phyloP scores from a whole-genome alignment of 1,140 invertebrate species.

The Drosophila asahinai region DNA sequence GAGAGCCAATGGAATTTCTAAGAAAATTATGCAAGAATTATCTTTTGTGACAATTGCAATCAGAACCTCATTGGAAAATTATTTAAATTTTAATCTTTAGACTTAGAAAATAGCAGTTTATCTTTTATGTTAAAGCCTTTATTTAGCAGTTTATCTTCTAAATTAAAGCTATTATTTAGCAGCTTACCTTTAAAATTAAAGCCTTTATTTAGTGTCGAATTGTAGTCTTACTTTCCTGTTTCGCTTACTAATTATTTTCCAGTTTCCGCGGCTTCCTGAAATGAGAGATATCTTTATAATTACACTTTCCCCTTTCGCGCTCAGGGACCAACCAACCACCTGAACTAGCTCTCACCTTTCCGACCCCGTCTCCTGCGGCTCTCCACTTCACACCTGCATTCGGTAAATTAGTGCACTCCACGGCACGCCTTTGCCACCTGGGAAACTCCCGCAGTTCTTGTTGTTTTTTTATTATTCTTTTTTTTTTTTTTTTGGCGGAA shows the following conservation, averaged over 20 bases:
- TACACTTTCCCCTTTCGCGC: neutral
- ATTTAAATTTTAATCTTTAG: neutral
- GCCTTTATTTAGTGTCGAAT: neutral
- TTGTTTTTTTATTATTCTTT: neutral
- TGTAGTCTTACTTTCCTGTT: neutral
- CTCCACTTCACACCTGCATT: constrained; percentile 33
- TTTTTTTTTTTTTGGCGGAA: constrained; percentile 29
- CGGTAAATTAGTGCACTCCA: constrained; percentile 41
- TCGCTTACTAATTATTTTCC: constrained; percentile 15
- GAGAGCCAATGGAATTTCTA: neutral
- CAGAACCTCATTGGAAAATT: neutral
- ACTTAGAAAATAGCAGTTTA: too few species aligned
- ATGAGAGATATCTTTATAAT: constrained; percentile 23
- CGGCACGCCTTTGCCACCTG: constrained; percentile 32
- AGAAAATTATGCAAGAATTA: neutral
- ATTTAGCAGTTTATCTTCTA: neutral
- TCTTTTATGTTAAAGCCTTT: too few species aligned
- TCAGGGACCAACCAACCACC: constrained; percentile 32
- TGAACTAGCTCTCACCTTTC: constrained; percentile 1
- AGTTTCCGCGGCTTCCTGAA: constrained; percentile 12
- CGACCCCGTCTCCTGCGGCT: neutral
- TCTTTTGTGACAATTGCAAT: too few species aligned
- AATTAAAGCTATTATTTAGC: too few species aligned
- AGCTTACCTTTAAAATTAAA: neutral
- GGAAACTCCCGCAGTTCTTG: constrained; percentile 21